A percentile compares a stretch with the other conserved stretches of the same genome.
phyloP scores from a whole-genome alignment of 2,888 invertebrate genomes.

The Drosophila ezoana region DNA sequence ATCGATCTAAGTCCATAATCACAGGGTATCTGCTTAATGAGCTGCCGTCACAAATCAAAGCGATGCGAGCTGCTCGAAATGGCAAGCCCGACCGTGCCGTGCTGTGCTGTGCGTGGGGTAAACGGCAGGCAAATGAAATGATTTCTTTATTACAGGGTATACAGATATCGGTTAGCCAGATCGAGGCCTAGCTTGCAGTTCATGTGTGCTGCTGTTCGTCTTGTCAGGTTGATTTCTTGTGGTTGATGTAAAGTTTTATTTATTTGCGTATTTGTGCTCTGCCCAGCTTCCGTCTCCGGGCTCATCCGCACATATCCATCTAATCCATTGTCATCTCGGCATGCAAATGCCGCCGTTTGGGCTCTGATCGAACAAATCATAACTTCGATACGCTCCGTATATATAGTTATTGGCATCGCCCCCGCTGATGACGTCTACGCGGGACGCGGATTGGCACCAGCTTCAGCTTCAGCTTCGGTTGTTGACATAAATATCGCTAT shows the following conservation, averaged over 20 bases:
- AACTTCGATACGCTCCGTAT: conserved; percentile 38
- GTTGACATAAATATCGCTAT: conserved; percentile 70
- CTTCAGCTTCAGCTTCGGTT: neutral
- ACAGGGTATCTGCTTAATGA: conserved; percentile 32
- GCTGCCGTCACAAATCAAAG: conserved; percentile 13
- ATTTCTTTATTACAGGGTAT: conserved; percentile 31
- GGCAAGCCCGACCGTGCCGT: neutral
- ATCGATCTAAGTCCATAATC: conserved; percentile 10
- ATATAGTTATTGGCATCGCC: conserved; percentile 23
- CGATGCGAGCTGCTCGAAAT: conserved; percentile 2
- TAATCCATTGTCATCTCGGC: conserved; percentile 60
- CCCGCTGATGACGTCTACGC: conserved; percentile 39
- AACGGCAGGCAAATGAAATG: conserved; percentile 11
- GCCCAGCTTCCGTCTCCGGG: neutral
- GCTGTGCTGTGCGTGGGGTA: neutral
- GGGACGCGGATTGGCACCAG: neutral
- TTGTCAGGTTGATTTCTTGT: conserved; percentile 67
- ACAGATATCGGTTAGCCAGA: neutral
- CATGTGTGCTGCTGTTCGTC: conserved; percentile 26
- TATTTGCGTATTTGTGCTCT: conserved; percentile 55
- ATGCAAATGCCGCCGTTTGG: conserved; percentile 56
- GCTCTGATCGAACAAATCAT: conserved; percentile 54
- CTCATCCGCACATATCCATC: conserved; percentile 17
- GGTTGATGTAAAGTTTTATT: conserved; percentile 75
- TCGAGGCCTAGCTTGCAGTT: conserved; percentile 18